Evolutionary conservation across 2,113 vertebrate species (phyloP).

Genomic region (Lepidothrix coronata): DNA sequence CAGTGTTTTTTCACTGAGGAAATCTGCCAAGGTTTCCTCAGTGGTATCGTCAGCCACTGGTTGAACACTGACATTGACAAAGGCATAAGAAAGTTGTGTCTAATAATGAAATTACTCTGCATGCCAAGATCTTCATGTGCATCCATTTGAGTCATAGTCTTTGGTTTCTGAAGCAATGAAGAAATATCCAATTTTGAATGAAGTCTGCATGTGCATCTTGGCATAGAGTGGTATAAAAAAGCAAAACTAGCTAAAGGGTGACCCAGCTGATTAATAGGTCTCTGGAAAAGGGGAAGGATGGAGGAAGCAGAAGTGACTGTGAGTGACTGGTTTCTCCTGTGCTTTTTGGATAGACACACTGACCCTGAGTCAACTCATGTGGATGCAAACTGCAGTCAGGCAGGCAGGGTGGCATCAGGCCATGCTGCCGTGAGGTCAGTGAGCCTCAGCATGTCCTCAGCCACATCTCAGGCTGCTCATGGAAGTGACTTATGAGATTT

Average conservation of each 20-base stretch:
- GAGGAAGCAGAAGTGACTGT: not conserved
- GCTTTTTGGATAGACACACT: not conserved
- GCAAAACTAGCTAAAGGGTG: not conserved
- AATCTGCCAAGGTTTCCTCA: not conserved
- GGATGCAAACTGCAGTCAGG: not conserved
- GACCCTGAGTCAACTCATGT: fast-evolving
- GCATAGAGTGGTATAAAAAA: not conserved
- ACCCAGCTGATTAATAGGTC: not conserved
- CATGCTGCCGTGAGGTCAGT: not conserved
- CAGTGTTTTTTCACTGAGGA: not conserved
- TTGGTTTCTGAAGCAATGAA: not conserved
- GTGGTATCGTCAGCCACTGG: not conserved
- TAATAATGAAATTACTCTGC: not conserved
- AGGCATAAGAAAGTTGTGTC: not conserved
- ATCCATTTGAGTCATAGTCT: not conserved
- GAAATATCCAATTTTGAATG: not conserved
- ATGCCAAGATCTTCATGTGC: not conserved
- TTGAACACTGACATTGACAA: not conserved
- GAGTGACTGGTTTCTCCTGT: fast-evolving
- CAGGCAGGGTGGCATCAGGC: not conserved
- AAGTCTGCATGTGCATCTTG: not conserved
- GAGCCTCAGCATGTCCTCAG: not conserved
- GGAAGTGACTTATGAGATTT: not conserved
- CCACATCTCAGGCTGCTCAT: not conserved
- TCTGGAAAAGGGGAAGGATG: not conserved